phyloP scores from a whole-genome alignment of 30 jellyfish, hydroid and myxozoan genomes.

The Euphysa ruthae region DNA sequence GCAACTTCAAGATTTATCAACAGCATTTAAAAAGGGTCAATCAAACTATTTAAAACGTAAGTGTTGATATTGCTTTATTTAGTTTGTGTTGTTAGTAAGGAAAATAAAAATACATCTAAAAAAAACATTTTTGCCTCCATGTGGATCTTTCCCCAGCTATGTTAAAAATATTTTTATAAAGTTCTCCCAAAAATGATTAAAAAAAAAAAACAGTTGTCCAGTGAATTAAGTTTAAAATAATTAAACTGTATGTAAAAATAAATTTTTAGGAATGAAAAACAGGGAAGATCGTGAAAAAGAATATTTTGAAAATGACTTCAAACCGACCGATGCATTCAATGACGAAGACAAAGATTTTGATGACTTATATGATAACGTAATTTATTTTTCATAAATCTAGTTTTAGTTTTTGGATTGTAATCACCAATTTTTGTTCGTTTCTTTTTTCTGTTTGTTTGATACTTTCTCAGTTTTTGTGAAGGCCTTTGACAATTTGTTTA shows the following conservation, averaged over 20 bases:
- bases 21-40: constrained; percentile 67
- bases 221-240: background rate
- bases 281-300: constrained; percentile 89
- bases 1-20: constrained; percentile 84
- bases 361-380: constrained; percentile 81
- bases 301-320: constrained; percentile 47
- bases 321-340: constrained; percentile 35
- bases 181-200: no score
- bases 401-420: no score
- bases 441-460: no score
- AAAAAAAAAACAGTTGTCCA: no score
- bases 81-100: no score
- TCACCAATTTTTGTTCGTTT: no score
- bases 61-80: no score
- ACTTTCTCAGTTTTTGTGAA: no score
- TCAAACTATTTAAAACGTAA: constrained; percentile 79
- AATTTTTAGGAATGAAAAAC: constrained; percentile 75
- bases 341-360: constrained; percentile 54
- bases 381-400: background rate
- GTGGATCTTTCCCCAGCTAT: background rate
- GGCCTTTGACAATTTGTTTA: no score
- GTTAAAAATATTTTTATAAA: background rate
- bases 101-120: no score
- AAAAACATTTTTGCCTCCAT: no score
- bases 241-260: no score